Conservation (phyloP, 1,140 invertebrate genomes). For the Drosophila obscura region DNA sequence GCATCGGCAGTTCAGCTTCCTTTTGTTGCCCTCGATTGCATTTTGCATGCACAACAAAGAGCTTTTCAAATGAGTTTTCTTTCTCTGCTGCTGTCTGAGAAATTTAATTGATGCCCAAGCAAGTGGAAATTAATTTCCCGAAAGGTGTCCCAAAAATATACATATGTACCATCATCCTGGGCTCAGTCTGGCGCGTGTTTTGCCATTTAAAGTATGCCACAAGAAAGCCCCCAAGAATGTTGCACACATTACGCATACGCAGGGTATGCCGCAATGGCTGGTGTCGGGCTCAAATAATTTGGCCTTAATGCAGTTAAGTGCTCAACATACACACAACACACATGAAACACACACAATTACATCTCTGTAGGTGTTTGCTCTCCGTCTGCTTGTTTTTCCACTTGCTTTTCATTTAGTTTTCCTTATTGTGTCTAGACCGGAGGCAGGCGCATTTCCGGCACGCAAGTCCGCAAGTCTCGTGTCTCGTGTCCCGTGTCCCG, state of each 20-base stretch:
- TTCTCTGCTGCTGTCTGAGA: conserved; percentile 4
- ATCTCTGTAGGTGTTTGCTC: conserved; percentile 30
- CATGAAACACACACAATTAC: conserved; percentile 12
- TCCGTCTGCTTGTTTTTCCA: conserved; percentile 6
- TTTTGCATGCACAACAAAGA: conserved; percentile 44
- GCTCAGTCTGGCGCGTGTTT: conserved; percentile 12
- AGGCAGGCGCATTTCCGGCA: conserved; percentile 67
- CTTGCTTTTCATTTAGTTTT: conserved; percentile 48
- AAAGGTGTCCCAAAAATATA: conserved; percentile 20
- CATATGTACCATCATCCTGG: conserved; percentile 17
- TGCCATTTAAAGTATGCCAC: conserved; percentile 10
- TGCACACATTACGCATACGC: conserved; percentile 29
- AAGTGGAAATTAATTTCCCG: conserved; percentile 50
- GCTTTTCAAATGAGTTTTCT: conserved; percentile 31
- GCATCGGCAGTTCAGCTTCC: conserved; percentile 30
- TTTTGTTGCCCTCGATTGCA: conserved; percentile 49
- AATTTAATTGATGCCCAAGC: conserved; percentile 42
- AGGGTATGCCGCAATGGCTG: not conserved
- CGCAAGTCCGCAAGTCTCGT: conserved; percentile 32
- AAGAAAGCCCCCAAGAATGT: no score
- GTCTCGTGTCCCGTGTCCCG: no score
- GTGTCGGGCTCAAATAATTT: conserved; percentile 8
- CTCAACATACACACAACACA: not conserved
- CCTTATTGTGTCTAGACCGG: conserved; percentile 62
- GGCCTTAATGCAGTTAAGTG: conserved; percentile 36